These are phyloP conservation scores for Dastarcus helophoroides DNA, from an alignment of 2,888 invertebrate genomes.

Conservation along the genomic window DNA sequence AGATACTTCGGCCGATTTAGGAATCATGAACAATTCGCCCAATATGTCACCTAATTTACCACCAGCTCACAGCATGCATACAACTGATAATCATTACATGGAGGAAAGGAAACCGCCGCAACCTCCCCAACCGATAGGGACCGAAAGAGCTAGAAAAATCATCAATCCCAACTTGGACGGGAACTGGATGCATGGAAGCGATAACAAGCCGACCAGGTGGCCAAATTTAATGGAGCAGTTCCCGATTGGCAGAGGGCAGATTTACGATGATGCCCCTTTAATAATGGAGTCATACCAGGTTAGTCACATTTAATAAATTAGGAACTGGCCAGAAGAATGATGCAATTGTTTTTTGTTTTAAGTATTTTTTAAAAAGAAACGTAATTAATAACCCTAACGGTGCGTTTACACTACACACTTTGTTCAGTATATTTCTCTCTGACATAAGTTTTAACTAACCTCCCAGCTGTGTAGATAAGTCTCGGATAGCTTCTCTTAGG, in stretches of 20 bases:
- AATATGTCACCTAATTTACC: constrained; percentile 36
- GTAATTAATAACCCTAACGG: too few species aligned
- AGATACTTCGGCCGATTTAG: constrained; percentile 38
- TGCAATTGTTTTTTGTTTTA: not conserved
- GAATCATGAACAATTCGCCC: constrained; percentile 40
- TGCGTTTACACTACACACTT: too few species aligned
- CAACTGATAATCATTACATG: constrained; percentile 24
- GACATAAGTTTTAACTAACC: too few species aligned
- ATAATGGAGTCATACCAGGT: constrained; percentile 34
- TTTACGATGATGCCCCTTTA: constrained; percentile 37
- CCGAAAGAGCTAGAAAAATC: constrained; percentile 64
- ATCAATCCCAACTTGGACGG: constrained; percentile 23
- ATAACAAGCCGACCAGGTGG: constrained; percentile 14
- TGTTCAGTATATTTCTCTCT: too few species aligned
- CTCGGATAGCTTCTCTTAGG: too few species aligned
- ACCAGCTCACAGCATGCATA: constrained; percentile 19
- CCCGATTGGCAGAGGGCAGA: constrained; percentile 22
- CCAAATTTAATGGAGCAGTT: constrained; percentile 29
- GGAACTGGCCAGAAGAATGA: not conserved
- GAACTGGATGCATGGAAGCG: constrained; percentile 16
- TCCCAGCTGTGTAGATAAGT: too few species aligned
- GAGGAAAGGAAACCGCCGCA: constrained; percentile 44
- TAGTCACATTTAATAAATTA: constrained; percentile 2
- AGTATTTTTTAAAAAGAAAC: too few species aligned
- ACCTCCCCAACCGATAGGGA: constrained; percentile 67